Evolutionary conservation across 2,113 vertebrate species (phyloP).

Genomic region (Calonectris borealis): DNA sequence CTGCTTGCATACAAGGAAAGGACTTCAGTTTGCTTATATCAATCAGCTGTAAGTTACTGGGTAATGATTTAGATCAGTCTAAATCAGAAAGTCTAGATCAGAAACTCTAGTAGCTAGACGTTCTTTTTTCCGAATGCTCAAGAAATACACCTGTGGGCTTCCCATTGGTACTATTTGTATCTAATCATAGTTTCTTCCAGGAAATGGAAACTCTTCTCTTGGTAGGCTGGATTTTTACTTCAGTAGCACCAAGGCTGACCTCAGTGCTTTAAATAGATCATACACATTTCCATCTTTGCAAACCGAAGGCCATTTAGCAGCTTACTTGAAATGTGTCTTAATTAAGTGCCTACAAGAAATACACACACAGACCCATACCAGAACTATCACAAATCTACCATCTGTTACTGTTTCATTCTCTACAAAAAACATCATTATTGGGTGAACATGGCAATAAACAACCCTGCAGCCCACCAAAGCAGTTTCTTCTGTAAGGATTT

Average conservation of each 20-base stretch:
- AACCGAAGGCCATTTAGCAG: conserved; percentile 13
- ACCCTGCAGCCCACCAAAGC: not conserved
- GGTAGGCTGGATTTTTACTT: not conserved
- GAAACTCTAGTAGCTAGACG: not conserved
- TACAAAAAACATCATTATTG: not conserved
- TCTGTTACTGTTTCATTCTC: not conserved
- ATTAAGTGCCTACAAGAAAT: conserved; percentile 36
- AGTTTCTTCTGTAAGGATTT: not conserved
- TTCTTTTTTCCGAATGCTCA: not conserved
- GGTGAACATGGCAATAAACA: not conserved
- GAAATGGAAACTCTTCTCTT: not conserved
- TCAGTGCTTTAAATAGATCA: not conserved
- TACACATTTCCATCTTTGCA: not conserved
- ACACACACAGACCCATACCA: not conserved
- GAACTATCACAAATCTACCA: not conserved
- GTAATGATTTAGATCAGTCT: not conserved
- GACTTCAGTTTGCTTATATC: not conserved
- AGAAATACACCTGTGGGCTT: not conserved
- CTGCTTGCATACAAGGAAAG: not conserved
- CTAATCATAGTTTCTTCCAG: not conserved
- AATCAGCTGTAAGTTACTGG: not conserved
- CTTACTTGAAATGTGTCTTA: conserved; percentile 31
- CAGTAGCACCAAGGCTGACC: not conserved
- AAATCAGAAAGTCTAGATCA: no score
- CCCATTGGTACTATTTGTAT: not conserved